Conservation (phyloP, 2,797 vertebrate species). For the Catharus ustulatus region DNA sequence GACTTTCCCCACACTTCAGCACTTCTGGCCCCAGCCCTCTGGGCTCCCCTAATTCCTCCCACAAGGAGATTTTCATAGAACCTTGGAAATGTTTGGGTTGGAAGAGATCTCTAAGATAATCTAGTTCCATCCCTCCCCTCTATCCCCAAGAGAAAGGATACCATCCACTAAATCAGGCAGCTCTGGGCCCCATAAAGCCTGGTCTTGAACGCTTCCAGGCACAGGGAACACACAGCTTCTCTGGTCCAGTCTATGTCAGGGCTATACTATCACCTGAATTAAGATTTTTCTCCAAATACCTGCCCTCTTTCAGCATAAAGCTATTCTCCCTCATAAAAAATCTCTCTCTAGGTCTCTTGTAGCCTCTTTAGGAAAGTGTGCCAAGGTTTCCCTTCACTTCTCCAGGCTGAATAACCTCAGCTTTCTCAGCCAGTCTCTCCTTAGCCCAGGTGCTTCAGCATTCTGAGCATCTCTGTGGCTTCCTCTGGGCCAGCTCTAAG, state of each 20-base stretch:
- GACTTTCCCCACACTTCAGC: not conserved
- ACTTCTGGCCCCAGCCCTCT: not conserved
- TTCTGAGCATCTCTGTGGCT: not conserved
- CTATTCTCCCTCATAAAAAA: not conserved
- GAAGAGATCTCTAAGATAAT: not conserved
- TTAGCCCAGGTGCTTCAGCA: not conserved
- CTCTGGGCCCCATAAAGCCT: not conserved
- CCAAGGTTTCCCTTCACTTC: not conserved
- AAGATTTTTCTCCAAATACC: not conserved
- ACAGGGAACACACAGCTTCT: not conserved
- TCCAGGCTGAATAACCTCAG: not conserved
- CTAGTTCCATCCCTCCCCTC: not conserved
- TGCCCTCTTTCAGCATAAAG: not conserved
- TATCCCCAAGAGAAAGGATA: not conserved
- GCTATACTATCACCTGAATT: not conserved
- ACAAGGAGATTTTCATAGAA: not conserved
- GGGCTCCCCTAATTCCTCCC: not conserved
- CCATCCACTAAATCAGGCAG: not conserved
- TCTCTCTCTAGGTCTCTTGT: not conserved
- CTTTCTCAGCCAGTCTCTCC: not conserved
- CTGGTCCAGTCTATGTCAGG: not conserved
- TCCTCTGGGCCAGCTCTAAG: not conserved
- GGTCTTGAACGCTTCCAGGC: not conserved
- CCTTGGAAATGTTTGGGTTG: not conserved
- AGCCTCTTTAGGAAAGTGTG: not conserved